Base-by-base conservation (phyloP, 1,140 invertebrate species). In the Zaprionus vittiger region DNA sequence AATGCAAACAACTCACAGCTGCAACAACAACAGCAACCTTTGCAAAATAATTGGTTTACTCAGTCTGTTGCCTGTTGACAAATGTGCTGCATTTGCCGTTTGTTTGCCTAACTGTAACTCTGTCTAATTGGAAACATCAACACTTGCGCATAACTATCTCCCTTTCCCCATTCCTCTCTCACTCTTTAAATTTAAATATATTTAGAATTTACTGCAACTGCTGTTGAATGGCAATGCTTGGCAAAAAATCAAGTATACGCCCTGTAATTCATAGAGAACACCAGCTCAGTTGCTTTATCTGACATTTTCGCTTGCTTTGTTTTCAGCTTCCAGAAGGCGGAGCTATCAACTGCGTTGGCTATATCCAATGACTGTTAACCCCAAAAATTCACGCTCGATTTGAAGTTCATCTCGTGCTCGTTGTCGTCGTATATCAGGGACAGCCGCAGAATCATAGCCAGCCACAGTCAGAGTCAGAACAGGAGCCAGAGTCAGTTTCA, bases 351-450 rank as follows among this genome's bases (percentile, higher is more conserved):
- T n/a, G 41, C n/a, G 41, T 11, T 47, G 41, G 41, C 63, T 26
- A 60, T 63, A 77, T 72, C 61, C n/a, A 49, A 47, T 69, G 41
- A 72, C 55, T 60, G 59, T 62, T 73, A 72, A 52, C 65, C 65
- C 73, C 69, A 81, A 84, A 83, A 83, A 83, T 83, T 83, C 71
- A 84, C 82, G 82, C 82, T 84, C 83, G 74, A 84, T 84, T 84
- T 84, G 82, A 72, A 69, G 75, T 80, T 84, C 82, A 84, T 74
- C 54, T 73, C 37, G 59, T 69, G 38, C 15, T 37, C 31, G 57
- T 38, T 63, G 75, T 61, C 62, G 26, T 73, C 62, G 26, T 77
- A 82, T 84, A 81, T 85, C 81, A 85, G 66, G 14, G 59, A n/a
- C 56, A 62, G 4, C 38, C 38, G 57, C 22, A 12, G 26, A 41